Base-by-base conservation (phyloP, 92 coral and sea anemone species). In the Paramuricea clavata region DNA sequence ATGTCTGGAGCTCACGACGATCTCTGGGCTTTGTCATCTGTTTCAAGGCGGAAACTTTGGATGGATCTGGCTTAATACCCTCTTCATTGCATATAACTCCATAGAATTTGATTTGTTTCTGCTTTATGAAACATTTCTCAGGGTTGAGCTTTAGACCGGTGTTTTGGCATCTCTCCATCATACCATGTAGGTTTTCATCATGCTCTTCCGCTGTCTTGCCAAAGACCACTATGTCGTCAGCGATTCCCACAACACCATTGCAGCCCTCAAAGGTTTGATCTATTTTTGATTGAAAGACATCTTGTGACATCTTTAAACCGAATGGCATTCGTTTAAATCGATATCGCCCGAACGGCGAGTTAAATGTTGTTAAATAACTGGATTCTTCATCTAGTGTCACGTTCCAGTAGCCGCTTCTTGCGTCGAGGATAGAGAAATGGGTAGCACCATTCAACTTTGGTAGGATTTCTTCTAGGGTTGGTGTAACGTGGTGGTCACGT, bases 241-340 rank as follows among this genome's bases (percentile, higher is more conserved):
- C 83, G 83, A 85, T 89, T 28, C 89, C 89, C 30, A 44, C 64
- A 10, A 81, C 87, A 5, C 84, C 79, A 12, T 78, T 32, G 76
- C 92, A 88, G 9, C 92, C 92, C 19, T 91, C 90, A 28, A 80
- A 91, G 34, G 92, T 91, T 47, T 92, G 92, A 78, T 84, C 92
- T 28, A 88, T 92, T 44, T 73, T 80, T 74, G 43, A 32, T 49
- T 92, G 93, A 79, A 92, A 86, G 0, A 92, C 85, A 41, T 86
- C 89, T 27, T 92, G 89, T 23, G 94, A 82, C 91, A 88, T 87
- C 43, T 62, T 70, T 13, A 83, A 69, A 10, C 92, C 88, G 68
- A 91, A 92, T 12, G 94, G 87, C 87, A 88, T 83, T 2, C 84
- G 89, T 9, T 32, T 49, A 54, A 87, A 88, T 6, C 89, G 28